A percentile compares a stretch with the other conserved stretches of the same genome.
These are phyloP conservation scores for Esox lucius DNA, from an alignment of 2,797 vertebrate species.

Conservation along the genomic window DNA sequence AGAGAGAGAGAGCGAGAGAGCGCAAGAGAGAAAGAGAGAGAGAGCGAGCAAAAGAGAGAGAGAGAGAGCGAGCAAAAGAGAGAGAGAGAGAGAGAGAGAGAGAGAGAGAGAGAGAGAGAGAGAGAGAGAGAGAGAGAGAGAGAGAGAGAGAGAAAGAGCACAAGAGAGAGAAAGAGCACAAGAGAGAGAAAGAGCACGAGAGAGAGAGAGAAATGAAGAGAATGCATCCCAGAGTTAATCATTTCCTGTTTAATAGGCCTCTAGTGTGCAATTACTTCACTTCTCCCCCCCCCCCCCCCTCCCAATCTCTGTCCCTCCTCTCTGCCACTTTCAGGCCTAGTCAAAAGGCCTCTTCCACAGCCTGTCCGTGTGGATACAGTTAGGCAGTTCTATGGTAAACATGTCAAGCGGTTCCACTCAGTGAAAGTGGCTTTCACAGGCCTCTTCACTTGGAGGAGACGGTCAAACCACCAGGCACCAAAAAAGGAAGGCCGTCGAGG, in stretches of 20 bases:
- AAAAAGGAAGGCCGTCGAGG: constrained; percentile 5
- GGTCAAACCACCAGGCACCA: background rate
- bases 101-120: too few species aligned
- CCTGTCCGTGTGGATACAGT: constrained; percentile 4
- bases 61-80: background rate
- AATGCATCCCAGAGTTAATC: background rate
- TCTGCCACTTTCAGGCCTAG: constrained; percentile 1
- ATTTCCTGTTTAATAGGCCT: background rate
- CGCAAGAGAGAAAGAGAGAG: too few species aligned
- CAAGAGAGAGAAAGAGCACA: too few species aligned
- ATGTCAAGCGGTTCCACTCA: constrained; percentile 5
- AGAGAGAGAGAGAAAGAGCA: too few species aligned
- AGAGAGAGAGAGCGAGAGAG: too few species aligned
- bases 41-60: too few species aligned
- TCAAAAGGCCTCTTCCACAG: background rate
- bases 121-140: background rate
- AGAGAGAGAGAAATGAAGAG: background rate
- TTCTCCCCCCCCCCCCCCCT: background rate
- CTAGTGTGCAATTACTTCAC: background rate
- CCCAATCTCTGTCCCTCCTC: background rate
- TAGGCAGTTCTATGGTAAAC: constrained; percentile 7
- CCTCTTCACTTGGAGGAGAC: background rate
- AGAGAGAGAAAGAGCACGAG: too few species aligned
- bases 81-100: too few species aligned
- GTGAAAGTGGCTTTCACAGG: constrained; percentile 10